A percentile compares a stretch with the other conserved stretches of the same genome.
These are phyloP conservation scores for Cyanoramphus novaezelandiae DNA, from an alignment of 2,113 vertebrate species.

Conservation along the genomic window DNA sequence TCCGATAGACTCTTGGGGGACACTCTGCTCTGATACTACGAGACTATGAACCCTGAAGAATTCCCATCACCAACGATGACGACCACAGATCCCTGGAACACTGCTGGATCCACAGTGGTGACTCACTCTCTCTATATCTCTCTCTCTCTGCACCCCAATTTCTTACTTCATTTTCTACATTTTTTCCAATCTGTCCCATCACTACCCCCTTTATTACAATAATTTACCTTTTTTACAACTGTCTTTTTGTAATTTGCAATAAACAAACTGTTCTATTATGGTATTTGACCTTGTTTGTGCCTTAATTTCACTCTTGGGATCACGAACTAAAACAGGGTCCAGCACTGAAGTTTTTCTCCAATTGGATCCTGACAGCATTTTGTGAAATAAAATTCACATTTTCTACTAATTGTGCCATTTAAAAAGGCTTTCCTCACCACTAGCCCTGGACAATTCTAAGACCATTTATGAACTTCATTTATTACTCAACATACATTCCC, in stretches of 20 bases:
- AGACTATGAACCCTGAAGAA: background rate
- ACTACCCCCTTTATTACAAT: background rate
- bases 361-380: background rate
- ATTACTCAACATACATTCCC: background rate
- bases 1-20: background rate
- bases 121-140: background rate
- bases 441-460: background rate
- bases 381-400: background rate
- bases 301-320: background rate
- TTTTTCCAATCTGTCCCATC: background rate
- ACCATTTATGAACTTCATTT: slow-evolving; percentile 11
- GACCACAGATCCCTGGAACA: background rate
- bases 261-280: background rate
- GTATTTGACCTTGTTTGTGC: background rate
- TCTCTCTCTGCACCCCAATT: background rate
- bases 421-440: background rate
- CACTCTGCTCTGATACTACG: background rate
- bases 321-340: background rate
- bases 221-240: background rate
- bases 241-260: background rate
- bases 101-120: background rate
- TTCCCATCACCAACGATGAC: background rate
- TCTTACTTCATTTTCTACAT: background rate
- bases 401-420: background rate
- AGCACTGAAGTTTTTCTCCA: background rate